phyloP scores from a whole-genome alignment of 1,140 invertebrate species.

The Brachionus angularis region DNA sequence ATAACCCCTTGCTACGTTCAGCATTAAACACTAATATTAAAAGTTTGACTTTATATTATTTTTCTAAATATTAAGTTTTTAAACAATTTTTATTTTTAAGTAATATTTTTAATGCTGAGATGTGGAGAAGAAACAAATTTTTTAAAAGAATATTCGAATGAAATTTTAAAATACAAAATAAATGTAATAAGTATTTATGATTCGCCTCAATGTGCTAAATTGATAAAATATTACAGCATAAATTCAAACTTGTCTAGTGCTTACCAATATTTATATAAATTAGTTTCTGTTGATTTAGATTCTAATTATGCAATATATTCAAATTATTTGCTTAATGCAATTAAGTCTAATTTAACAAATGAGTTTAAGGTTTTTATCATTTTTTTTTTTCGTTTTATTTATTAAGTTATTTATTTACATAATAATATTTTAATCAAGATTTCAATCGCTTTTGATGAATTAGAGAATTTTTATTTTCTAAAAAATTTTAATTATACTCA shows the following conservation, averaged over 20 bases:
- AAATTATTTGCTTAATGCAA: not conserved
- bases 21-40: slow-evolving; percentile 2
- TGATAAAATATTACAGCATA: not conserved
- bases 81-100: not conserved
- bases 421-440: not conserved
- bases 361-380: not conserved
- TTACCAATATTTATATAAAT: slow-evolving; percentile 18
- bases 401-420: not conserved
- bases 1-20: not conserved
- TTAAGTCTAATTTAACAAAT: not conserved
- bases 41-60: not conserved
- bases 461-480: slow-evolving; percentile 6
- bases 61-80: not conserved
- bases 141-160: not conserved
- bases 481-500: slow-evolving; percentile 2
- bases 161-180: not conserved
- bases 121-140: slow-evolving; percentile 23
- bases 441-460: not conserved
- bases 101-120: slow-evolving; percentile 3
- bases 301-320: slow-evolving; percentile 28
- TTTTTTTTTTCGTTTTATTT: not conserved
- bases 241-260: not conserved
- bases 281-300: slow-evolving; percentile 9
- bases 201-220: not conserved
- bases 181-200: slow-evolving; percentile 12